A percentile compares a stretch with the other conserved stretches of the same genome.
Evolutionary conservation across 2,888 invertebrate species (phyloP).

Genomic region (Drosophila lacicola): DNA sequence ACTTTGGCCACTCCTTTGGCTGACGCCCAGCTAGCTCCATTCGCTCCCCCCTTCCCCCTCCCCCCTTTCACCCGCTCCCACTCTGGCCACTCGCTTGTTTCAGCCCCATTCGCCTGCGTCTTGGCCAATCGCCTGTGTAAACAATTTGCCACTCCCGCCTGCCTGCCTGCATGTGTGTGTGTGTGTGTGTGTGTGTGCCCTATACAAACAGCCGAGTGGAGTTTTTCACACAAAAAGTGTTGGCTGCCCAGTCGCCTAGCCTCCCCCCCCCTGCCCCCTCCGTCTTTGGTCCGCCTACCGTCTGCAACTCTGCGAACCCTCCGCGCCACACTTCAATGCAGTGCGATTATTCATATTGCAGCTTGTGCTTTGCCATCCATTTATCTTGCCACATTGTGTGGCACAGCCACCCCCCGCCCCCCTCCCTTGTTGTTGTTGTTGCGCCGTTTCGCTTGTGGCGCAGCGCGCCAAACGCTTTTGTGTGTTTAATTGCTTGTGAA

Average conservation of each 20-base stretch:
- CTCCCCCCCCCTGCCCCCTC: not conserved
- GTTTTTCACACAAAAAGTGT: conserved; percentile 79
- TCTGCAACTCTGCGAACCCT: not conserved
- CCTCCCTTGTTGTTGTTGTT: conserved; percentile 6
- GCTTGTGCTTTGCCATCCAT: conserved; percentile 68
- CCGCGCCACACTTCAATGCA: conserved; percentile 6
- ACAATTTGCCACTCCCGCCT: conserved; percentile 57
- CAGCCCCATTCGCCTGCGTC: no score
- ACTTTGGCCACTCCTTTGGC: conserved; percentile 85
- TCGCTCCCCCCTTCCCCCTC: conserved; percentile 10
- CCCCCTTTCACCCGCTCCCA: no score
- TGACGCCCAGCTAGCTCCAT: conserved; percentile 31
- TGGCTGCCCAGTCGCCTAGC: conserved; percentile 56
- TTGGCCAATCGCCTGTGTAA: conserved; percentile 85
- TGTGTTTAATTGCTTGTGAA: conserved; percentile 85
- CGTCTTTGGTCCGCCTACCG: not conserved
- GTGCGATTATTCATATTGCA: conserved; percentile 77
- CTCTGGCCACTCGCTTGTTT: no score
- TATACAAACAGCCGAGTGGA: conserved; percentile 36
- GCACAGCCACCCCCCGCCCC: conserved; percentile 10
- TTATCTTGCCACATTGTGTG: conserved; percentile 77
- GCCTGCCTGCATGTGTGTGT: no score
- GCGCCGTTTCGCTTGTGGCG: conserved; percentile 68
- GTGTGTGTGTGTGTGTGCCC: conserved; percentile 14
- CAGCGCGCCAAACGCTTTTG: conserved; percentile 81